Evolutionary conservation across 2,113 vertebrate species (phyloP).

Genomic region (Spheniscus mendiculus): DNA sequence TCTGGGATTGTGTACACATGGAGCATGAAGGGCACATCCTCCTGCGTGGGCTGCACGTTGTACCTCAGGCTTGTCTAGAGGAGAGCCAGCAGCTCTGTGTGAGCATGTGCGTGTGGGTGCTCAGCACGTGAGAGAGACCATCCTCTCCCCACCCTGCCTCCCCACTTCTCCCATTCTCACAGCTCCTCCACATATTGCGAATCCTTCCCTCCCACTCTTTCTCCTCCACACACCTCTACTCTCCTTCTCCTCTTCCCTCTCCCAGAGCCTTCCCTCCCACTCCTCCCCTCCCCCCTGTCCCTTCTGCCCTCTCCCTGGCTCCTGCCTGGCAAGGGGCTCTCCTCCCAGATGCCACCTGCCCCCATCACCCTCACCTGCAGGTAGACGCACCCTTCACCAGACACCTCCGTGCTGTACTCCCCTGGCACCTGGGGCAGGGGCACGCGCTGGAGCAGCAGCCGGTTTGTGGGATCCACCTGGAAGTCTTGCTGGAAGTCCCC

Average conservation of each 20-base stretch:
- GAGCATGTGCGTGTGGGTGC: accelerated
- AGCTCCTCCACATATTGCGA: background rate
- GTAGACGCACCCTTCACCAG: constrained; percentile 75
- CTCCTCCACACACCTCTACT: accelerated
- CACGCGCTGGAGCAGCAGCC: constrained; percentile 84
- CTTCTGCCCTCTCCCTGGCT: background rate
- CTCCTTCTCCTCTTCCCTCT: background rate
- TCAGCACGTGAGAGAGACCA: accelerated
- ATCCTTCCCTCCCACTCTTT: background rate
- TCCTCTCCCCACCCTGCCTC: background rate
- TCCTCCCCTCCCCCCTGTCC: background rate
- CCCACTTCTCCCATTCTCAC: background rate
- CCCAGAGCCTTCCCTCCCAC: background rate
- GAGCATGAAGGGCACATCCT: constrained; percentile 35
- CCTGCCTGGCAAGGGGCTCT: background rate
- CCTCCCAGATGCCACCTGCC: background rate
- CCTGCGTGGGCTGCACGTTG: constrained; percentile 57
- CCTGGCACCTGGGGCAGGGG: constrained; percentile 65
- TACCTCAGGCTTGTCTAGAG: constrained; percentile 74
- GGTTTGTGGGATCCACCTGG: constrained; percentile 77
- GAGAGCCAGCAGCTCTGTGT: background rate
- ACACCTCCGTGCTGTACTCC: constrained; percentile 63
- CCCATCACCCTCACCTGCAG: constrained; percentile 74
- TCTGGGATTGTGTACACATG: constrained; percentile 2
- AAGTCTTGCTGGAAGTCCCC: constrained; percentile 66